Base-by-base conservation (phyloP, 92 coral and sea anemone genomes). In the Parazoanthus atlanticus region DNA sequence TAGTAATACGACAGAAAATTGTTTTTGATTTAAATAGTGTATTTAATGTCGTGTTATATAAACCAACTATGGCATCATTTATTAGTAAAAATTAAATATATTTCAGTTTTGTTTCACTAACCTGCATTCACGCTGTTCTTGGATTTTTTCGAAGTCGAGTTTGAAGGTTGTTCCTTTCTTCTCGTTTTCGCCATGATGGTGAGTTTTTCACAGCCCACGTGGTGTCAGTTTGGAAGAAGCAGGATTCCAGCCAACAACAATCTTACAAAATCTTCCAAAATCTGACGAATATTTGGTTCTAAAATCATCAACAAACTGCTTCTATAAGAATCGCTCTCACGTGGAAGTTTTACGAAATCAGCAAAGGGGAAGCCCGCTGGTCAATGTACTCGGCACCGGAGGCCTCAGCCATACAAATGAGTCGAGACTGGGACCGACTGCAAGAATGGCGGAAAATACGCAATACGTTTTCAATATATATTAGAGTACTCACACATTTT, bases 61-160 rank as follows among this genome's bases (percentile, higher is more conserved):
- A 56, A 61, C 69, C 26, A 61, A 19, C 8, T 25, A 21, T 61
- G 19, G 58, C 69, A 61, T 5, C 69, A 19, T 21, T 61, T 61
- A 23, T 21, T 61, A 0, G 56, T 19, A 23, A 61, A 61, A 61
- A 61, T 61, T 0, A 61, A 61, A 34, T 11, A 33, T 36, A 36
- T 0, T 31, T 16, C 9, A 64, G 33, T 28, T 16, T 1, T 9
- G 71, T 15, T 54, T 71, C 80, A 76, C 86, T 71, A 61, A 94
- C 97, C 97, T 89, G 95, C 86, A 46, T 94, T 94, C 97, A 94
- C 92, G 84, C 95, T 92, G 88, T 90, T 94, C 30, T 82, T 80
- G 2, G 97, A 91, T 66, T 93, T 88, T 75, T 78, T 88, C 16
- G 93, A 79, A 15, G 89, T 67, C 40, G 91, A 66, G 17, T 88